Conservation (phyloP, 2,113 vertebrate species). For the Caranx ignobilis region DNA sequence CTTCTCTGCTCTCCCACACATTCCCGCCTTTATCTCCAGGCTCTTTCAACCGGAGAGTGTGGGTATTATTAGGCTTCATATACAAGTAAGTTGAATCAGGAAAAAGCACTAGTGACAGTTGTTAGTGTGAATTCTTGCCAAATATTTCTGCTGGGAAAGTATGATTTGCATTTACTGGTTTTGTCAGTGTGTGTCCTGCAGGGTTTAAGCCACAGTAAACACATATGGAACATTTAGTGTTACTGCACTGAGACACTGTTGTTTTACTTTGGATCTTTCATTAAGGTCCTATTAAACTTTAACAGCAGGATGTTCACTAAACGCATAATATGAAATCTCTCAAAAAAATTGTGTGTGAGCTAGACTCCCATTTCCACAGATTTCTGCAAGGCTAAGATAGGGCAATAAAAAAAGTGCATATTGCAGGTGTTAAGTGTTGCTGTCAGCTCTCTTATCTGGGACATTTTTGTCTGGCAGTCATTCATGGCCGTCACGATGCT, state of each 20-base stretch:
- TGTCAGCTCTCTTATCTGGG: conserved; percentile 74
- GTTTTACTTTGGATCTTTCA: background rate
- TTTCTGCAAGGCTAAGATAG: conserved; percentile 38
- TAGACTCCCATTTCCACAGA: background rate
- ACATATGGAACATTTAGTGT: conserved; percentile 29
- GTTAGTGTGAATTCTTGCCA: conserved; percentile 37
- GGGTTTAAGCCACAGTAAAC: background rate
- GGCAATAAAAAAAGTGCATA: conserved; percentile 27
- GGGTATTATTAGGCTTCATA: conserved; percentile 44
- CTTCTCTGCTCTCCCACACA: conserved; percentile 72
- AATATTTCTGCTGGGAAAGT: conserved; percentile 26
- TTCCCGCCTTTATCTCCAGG: conserved; percentile 60
- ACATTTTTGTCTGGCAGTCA: conserved; percentile 71
- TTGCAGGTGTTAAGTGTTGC: conserved; percentile 81
- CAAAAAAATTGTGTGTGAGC: background rate
- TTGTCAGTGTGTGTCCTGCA: conserved; percentile 3
- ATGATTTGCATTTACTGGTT: conserved; percentile 15
- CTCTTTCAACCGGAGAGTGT: conserved; percentile 42
- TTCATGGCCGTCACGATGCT: conserved; percentile 71
- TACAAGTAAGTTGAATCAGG: conserved; percentile 15
- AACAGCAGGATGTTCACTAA: background rate
- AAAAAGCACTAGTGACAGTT: conserved; percentile 32
- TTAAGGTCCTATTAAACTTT: background rate
- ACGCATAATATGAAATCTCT: background rate
- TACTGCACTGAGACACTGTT: background rate